Conservation (phyloP, 2,113 vertebrate genomes). For the Heloderma charlesbogerti region DNA sequence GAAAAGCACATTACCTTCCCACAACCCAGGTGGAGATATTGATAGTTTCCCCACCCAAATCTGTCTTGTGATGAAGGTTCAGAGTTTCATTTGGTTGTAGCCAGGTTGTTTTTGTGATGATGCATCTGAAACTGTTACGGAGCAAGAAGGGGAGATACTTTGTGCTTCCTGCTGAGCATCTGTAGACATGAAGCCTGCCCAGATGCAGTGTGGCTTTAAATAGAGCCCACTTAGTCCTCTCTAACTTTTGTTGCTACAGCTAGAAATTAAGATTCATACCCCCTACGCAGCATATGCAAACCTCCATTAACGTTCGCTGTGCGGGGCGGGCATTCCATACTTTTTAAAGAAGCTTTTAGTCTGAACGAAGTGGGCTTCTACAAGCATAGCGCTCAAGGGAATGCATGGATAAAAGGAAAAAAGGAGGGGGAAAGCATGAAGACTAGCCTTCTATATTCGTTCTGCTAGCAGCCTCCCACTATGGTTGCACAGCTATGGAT, state of each 20-base stretch:
- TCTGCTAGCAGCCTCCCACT: conserved; percentile 47
- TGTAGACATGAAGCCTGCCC: neutral
- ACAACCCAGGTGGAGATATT: neutral
- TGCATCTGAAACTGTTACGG: neutral
- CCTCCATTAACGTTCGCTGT: neutral
- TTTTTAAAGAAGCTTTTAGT: neutral
- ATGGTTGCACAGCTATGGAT: conserved; percentile 56
- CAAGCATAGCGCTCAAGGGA: neutral
- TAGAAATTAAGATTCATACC: neutral
- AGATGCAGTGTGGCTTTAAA: neutral
- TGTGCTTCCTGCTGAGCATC: neutral
- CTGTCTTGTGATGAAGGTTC: neutral
- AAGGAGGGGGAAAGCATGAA: neutral
- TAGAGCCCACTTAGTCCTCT: neutral
- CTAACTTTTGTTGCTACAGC: neutral
- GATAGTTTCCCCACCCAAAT: neutral
- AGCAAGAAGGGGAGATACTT: neutral
- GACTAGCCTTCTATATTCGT: conserved; percentile 28
- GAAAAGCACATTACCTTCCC: neutral
- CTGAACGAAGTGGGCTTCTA: conserved; percentile 7
- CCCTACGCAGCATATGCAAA: fast-evolving
- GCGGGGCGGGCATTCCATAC: neutral
- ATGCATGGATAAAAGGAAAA: neutral
- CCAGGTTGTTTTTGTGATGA: fast-evolving
- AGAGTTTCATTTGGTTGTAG: neutral